Evolutionary conservation across 30 jellyfish, hydroid and myxozoan species (phyloP), one percentile per base, ranked within the genome.

Genomic region (Nemopilema nomurai): DNA sequence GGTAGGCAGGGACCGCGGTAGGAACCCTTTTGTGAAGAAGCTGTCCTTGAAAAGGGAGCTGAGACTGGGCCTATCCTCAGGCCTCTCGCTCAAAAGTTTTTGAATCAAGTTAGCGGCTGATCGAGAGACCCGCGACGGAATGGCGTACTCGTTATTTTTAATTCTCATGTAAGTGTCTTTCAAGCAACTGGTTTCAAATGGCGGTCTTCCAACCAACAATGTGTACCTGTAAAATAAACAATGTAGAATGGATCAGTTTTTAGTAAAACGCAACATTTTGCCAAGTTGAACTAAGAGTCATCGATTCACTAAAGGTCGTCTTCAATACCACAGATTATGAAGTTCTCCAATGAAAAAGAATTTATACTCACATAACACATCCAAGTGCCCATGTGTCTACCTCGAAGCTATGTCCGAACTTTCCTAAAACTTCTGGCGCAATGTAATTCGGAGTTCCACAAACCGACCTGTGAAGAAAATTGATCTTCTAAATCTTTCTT

Each of bases 371-470:
- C 99, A 94, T 94, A 28, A 94, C 99, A 62, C 99, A 94, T 67
- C 99, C 99, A 53, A 94, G 96, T 29, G 99, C 99, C 99, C 99
- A 94, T n/a, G 97, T 94, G 70, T 94, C 99, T 52, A 94, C 99
- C 86, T 94, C 99, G 80, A 64, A 90, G 27, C 97, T 85, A 52
- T 94, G 99, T 26, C 99, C 99, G 18, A 89, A 87, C 77, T 94
- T 94, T 64, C 96, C 89, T 1, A 94, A 85, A 27, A 94, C 99
- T 71, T 94, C 99, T 62, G 99, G 99, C 33, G 99, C 99, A 28
- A 94, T 94, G 87, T 94, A 94, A 74, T 94, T 94, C 27, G 99
- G 99, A 29, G 99, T 94, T 8, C 99, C 99, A 51, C 99, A 94
- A 0, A 94, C 99, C 1, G 99, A 94, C 96, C 99, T 94, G n/a